Base-by-base conservation (phyloP, 2,113 vertebrate genomes). In the Tragelaphus imberbis region DNA sequence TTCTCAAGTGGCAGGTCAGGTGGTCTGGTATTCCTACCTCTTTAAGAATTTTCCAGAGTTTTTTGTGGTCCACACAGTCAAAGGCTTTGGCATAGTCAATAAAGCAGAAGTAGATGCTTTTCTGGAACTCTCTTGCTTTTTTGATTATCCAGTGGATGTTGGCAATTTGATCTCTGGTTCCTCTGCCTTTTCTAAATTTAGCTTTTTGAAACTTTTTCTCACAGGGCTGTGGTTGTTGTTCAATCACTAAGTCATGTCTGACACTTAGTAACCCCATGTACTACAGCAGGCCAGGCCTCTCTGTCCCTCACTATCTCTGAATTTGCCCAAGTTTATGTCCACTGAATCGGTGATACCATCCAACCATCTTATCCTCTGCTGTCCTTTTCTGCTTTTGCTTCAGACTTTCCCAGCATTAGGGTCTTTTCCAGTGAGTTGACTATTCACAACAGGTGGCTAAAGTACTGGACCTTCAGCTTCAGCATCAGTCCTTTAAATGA, bases 61-160 rank as follows among this genome's bases (percentile, higher is more conserved):
- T 71, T 4, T 71, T 71, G 33, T 71, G 65, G 17, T 71, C 65
- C 17, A 71, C n/a, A 36, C 2, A n/a, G 65, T 68, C 65, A 71
- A 71, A 71, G 4, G 9, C 65, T 71, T 71, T 71, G n/a, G 65
- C 65, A 21, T 71, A 71, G n/a, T 36, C n/a, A 36, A 71, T 71
- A 71, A 71, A 71, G n/a, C 65, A 71, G n/a, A 36, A 36, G 65
- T 36, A 71, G 9, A 71, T 36, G 65, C 9, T 71, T 71, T 36
- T 36, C 17, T 71, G n/a, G n/a, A 36, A 71, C 65, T 71, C 4
- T 36, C n/a, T 71, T 71, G n/a, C n/a, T 71, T 71, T 71, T 71
- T 71, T 0, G 1, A 71, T 23, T n/a, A 36, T 71, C 65, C 19
- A 11, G n/a, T 5, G 5, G 2, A 21, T 21, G n/a, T 36, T 71